A percentile compares a stretch with the other conserved stretches of the same genome.
These are phyloP conservation scores for Gerris lacustris DNA, from an alignment of 2,888 invertebrate species.

Conservation along the genomic window DNA sequence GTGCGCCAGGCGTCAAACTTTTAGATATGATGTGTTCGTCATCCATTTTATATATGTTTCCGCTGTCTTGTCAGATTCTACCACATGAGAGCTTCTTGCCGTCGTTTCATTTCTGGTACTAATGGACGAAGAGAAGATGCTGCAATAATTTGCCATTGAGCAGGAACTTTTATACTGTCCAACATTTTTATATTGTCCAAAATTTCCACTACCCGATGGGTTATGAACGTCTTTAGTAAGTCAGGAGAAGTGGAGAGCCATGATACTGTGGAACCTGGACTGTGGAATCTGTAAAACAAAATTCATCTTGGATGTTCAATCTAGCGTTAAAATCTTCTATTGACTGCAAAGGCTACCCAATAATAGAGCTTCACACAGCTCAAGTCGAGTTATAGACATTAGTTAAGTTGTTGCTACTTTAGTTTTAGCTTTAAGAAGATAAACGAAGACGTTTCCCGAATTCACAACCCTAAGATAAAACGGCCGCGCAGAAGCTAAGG, in stretches of 20 bases:
- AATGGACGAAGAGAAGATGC: not conserved
- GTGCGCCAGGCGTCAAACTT: not conserved
- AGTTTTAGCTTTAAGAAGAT: conserved; percentile 24
- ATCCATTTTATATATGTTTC: not conserved
- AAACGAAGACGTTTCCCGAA: conserved; percentile 11
- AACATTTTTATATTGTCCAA: conserved; percentile 24
- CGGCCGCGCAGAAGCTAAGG: conserved; percentile 17
- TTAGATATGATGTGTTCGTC: not conserved
- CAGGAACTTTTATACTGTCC: not conserved
- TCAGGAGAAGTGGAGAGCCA: conserved; percentile 29
- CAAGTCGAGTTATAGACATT: conserved; percentile 14
- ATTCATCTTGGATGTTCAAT: not conserved
- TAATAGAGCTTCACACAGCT: conserved; percentile 12
- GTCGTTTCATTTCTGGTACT: not conserved
- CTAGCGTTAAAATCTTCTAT: conserved; percentile 2
- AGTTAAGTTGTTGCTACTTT: conserved; percentile 26
- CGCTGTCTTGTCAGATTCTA: not conserved
- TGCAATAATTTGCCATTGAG: not conserved
- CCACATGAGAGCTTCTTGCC: not conserved
- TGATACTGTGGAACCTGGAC: conserved; percentile 27
- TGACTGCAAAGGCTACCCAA: not conserved
- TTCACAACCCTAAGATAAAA: conserved; percentile 10
- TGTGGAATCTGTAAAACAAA: conserved; percentile 26
- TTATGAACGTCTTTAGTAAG: conserved; percentile 27
- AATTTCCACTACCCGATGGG: conserved; percentile 33